Percentiles rank a stretch among this genome's conserved stretches.
phyloP scores from a whole-genome alignment of 2,888 invertebrate species.

The Euzetes globulus region DNA sequence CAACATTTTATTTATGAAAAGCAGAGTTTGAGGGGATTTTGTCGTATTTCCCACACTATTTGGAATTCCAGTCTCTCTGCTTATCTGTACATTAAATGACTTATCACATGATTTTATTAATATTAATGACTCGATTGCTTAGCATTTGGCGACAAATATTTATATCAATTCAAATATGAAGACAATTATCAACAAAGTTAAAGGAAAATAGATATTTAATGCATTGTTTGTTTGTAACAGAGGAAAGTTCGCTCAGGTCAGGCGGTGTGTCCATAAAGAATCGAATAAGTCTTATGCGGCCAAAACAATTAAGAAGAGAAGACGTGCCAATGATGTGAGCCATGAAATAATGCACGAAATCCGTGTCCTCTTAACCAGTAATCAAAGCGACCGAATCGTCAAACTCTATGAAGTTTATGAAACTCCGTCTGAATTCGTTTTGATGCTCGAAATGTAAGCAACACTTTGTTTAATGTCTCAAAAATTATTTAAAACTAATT shows the following conservation, averaged over 20 bases:
- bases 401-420: constrained; percentile 80
- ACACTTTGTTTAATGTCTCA: neutral
- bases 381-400: constrained; percentile 68
- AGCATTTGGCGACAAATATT: no score
- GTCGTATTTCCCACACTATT: no score
- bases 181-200: no score
- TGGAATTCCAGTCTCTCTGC: no score
- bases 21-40: no score
- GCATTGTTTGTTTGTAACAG: constrained; percentile 55
- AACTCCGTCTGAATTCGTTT: constrained; percentile 60
- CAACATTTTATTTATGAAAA: no score
- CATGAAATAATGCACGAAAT: constrained; percentile 87
- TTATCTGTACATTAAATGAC: no score
- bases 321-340: constrained; percentile 65
- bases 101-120: no score
- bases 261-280: constrained; percentile 76
- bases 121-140: no score
- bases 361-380: constrained; percentile 71
- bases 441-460: constrained; percentile 80
- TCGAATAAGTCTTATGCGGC: constrained; percentile 88
- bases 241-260: constrained; percentile 93
- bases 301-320: constrained; percentile 78
- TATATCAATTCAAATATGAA: no score
- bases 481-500: neutral
- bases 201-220: no score